Evolutionary conservation across 2,113 vertebrate genomes (phyloP).

Genomic region (Mesoclemmys tuberculata): DNA sequence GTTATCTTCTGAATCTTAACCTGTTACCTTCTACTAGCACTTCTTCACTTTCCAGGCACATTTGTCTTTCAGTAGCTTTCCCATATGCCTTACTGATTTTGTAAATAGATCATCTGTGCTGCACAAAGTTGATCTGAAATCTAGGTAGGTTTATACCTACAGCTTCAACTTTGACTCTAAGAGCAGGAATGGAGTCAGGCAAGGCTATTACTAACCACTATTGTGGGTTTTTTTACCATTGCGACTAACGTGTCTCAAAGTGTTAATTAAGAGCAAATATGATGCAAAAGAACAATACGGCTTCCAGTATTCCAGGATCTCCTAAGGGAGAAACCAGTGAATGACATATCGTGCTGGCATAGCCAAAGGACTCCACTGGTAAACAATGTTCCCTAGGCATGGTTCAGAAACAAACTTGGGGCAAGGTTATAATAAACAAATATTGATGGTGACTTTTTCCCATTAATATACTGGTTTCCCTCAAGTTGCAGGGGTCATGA

Average conservation of each 20-base stretch:
- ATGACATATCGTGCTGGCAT: background rate
- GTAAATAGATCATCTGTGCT: background rate
- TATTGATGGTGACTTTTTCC: conserved; percentile 34
- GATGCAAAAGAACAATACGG: conserved; percentile 27
- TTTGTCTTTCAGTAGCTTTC: background rate
- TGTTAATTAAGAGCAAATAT: conserved; percentile 57
- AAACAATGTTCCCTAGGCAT: conserved; percentile 4
- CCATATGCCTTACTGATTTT: background rate
- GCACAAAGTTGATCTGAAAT: background rate
- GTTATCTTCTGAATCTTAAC: background rate
- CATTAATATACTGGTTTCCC: conserved; percentile 21
- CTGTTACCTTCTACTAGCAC: background rate
- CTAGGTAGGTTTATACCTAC: background rate
- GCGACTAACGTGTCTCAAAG: conserved; percentile 16
- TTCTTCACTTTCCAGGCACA: background rate
- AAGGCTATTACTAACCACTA: background rate
- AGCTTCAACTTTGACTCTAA: conserved; percentile 14
- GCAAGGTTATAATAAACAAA: conserved; percentile 56
- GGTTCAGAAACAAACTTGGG: conserved; percentile 17
- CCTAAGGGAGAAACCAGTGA: background rate
- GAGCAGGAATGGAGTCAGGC: background rate
- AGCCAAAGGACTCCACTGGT: conserved; percentile 2
- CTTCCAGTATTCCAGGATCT: background rate
- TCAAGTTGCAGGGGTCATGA: conserved; percentile 27
- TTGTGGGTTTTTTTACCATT: background rate